These are phyloP conservation scores for Upupa epops DNA, from an alignment of 2,113 vertebrate species.

Conservation along the genomic window DNA sequence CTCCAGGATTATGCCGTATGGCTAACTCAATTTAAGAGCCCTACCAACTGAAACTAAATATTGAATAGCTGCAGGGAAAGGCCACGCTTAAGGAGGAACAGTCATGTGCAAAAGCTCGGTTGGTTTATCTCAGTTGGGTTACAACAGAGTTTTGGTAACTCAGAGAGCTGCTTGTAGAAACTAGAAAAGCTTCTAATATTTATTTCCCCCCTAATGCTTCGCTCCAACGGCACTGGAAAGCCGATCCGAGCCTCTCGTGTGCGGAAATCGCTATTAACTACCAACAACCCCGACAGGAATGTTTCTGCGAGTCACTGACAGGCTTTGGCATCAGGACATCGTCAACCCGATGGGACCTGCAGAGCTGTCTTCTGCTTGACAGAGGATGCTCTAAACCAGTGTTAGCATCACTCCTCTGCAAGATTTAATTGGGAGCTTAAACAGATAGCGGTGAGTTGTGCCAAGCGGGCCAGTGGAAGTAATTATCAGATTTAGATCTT, in stretches of 20 bases:
- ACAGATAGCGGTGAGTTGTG: not conserved
- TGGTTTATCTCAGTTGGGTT: not conserved
- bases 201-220: not conserved
- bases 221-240: not conserved
- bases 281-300: not conserved
- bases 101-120: constrained; percentile 29
- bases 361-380: not conserved
- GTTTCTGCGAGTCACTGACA: not conserved
- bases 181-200: not conserved
- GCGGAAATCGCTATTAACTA: not conserved
- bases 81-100: not conserved
- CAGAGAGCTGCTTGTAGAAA: not conserved
- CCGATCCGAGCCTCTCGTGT: not conserved
- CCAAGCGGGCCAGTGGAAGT: constrained; percentile 45
- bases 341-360: not conserved
- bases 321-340: not conserved
- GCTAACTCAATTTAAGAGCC: constrained; percentile 52
- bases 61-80: constrained; percentile 11
- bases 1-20: constrained; percentile 35
- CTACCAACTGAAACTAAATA: constrained; percentile 42
- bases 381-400: not conserved
- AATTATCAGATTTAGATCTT: constrained; percentile 62
- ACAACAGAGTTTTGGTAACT: constrained; percentile 4
- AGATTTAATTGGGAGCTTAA: constrained; percentile 13
- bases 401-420: not conserved